phyloP scores from a whole-genome alignment of 2,113 vertebrate species.

The Pseudorectes ferrugineus region DNA sequence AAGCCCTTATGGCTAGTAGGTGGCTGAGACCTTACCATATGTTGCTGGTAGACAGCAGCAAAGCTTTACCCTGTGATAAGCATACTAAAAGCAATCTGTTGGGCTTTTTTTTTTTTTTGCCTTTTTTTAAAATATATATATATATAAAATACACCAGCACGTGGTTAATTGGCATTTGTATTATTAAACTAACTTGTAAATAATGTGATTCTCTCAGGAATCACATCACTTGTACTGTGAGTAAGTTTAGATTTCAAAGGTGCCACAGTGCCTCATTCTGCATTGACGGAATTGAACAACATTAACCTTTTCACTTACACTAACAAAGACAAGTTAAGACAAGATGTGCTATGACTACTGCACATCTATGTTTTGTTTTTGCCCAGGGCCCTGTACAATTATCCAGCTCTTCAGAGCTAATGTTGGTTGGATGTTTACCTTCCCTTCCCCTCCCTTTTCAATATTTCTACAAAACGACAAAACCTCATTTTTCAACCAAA shows the following conservation, averaged over 20 bases:
- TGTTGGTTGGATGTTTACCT: conserved; percentile 59
- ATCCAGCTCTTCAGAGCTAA: conserved; percentile 69
- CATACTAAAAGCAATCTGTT: conserved; percentile 64
- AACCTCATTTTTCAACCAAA: conserved; percentile 31
- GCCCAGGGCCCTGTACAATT: conserved; percentile 72
- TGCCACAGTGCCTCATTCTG: conserved; percentile 59
- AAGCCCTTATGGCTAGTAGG: conserved; percentile 60
- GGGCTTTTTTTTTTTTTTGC: background rate
- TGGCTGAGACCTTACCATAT: conserved; percentile 62
- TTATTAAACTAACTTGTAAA: conserved; percentile 49
- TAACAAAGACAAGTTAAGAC: conserved; percentile 80
- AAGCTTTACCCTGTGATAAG: conserved; percentile 58
- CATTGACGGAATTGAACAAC: conserved; percentile 67
- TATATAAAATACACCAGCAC: background rate
- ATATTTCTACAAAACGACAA: conserved; percentile 10
- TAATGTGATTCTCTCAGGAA: conserved; percentile 48
- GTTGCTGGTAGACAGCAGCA: conserved; percentile 62
- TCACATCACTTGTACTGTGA: conserved; percentile 47
- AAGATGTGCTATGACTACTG: conserved; percentile 68
- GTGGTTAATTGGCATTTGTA: conserved; percentile 40
- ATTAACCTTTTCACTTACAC: conserved; percentile 80
- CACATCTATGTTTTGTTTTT: conserved; percentile 68
- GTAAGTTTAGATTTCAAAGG: conserved; percentile 71
- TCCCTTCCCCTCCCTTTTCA: background rate
- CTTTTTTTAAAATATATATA: background rate